Evolutionary conservation across 2,888 invertebrate genomes (phyloP).

Genomic region (Metallyticus violacea): DNA sequence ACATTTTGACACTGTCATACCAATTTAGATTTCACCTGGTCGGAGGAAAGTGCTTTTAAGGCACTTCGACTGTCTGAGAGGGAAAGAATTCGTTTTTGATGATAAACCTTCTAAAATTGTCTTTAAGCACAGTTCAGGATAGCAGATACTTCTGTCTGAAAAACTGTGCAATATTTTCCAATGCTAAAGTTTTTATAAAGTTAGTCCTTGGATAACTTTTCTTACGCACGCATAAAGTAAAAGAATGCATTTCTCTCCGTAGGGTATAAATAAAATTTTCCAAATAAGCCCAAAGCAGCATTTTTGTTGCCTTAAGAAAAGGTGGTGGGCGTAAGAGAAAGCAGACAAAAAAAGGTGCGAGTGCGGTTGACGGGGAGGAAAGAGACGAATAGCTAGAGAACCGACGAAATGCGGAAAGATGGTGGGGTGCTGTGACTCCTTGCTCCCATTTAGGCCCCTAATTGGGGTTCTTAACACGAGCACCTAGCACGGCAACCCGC

Average conservation of each 20-base stretch:
- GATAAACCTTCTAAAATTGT: too few relatives aligned
- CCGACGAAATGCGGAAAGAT: constrained; percentile 4
- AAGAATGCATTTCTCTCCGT: neutral
- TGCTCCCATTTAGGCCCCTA: constrained; percentile 13
- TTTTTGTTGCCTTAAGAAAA: neutral
- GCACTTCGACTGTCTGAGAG: too few relatives aligned
- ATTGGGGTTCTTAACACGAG: constrained; percentile 6
- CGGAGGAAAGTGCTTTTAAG: too few relatives aligned
- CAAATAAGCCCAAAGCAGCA: neutral
- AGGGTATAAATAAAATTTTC: neutral
- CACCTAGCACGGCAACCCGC: neutral
- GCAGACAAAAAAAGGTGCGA: neutral
- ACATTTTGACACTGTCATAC: too few relatives aligned
- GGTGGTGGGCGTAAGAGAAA: neutral
- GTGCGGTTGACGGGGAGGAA: neutral
- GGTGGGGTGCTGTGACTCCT: neutral
- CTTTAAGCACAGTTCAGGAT: too few relatives aligned
- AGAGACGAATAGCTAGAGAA: neutral
- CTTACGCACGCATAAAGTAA: neutral
- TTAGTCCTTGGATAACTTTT: too few relatives aligned
- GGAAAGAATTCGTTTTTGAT: too few relatives aligned
- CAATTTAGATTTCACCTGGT: too few relatives aligned
- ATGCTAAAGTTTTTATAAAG: too few relatives aligned
- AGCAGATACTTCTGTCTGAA: too few relatives aligned
- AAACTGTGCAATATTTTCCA: too few relatives aligned